A percentile compares a stretch with the other conserved stretches of the same genome.
These are phyloP conservation scores for Drosophila percnosoma DNA, from an alignment of 2,888 invertebrate genomes.

Conservation along the genomic window DNA sequence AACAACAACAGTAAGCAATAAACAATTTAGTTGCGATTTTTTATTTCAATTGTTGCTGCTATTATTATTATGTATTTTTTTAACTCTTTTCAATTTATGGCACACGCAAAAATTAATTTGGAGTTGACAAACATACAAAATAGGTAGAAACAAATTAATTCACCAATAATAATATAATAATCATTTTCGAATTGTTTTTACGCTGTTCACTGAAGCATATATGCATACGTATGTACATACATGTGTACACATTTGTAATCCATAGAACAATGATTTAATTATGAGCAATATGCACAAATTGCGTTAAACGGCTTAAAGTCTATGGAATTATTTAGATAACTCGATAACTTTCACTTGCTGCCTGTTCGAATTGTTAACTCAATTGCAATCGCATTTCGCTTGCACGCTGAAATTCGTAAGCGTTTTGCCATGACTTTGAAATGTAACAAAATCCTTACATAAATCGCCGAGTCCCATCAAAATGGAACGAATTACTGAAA, in stretches of 20 bases:
- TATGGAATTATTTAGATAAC: not conserved
- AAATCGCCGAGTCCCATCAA: not conserved
- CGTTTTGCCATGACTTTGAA: not conserved
- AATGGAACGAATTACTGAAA: not conserved
- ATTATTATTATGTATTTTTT: slow-evolving; percentile 9
- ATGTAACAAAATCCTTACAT: not conserved
- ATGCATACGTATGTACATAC: not conserved
- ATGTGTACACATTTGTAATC: not conserved
- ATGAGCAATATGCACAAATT: not conserved
- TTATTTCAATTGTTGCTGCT: slow-evolving; percentile 51
- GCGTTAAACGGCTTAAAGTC: not conserved
- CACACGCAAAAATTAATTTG: slow-evolving; percentile 37
- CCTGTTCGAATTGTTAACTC: not conserved
- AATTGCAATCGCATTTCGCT: not conserved
- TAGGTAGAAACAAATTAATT: slow-evolving; percentile 1
- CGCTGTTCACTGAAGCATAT: slow-evolving; percentile 15
- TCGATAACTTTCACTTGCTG: not conserved
- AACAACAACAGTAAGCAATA: slow-evolving; percentile 17
- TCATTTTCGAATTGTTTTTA: slow-evolving; percentile 19
- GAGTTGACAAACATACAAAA: slow-evolving; percentile 20
- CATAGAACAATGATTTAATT: not conserved
- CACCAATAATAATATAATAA: slow-evolving; percentile 18
- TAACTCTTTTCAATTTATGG: slow-evolving; percentile 40
- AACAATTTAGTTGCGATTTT: slow-evolving; percentile 56
- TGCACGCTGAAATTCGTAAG: not conserved